phyloP scores from a whole-genome alignment of 2,113 vertebrate species.

The Ceyx margarethae region DNA sequence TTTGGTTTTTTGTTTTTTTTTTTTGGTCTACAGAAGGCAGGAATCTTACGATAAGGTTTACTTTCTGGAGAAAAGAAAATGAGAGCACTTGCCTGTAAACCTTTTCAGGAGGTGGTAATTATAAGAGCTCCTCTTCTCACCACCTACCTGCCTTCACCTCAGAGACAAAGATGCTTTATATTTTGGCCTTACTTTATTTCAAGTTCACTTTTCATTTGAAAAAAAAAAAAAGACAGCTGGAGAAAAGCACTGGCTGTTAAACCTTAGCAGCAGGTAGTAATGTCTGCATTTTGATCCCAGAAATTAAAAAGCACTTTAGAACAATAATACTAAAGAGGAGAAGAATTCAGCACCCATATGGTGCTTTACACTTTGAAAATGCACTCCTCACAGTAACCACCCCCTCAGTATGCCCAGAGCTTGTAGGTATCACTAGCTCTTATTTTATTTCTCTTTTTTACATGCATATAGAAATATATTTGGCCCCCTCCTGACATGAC shows the following conservation, averaged over 20 bases:
- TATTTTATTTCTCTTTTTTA: not conserved
- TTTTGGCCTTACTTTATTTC: conserved; percentile 37
- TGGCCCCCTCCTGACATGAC: not conserved
- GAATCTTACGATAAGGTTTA: conserved; percentile 1
- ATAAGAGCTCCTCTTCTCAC: conserved; percentile 31
- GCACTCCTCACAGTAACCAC: not conserved
- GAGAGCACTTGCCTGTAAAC: conserved; percentile 5
- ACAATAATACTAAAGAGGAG: not conserved
- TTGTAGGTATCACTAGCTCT: not conserved
- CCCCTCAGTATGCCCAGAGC: not conserved
- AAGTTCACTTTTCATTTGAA: conserved; percentile 38
- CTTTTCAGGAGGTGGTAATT: conserved; percentile 46
- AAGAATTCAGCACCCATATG: not conserved
- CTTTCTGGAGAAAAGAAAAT: conserved; percentile 26
- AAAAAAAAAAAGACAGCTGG: conserved; percentile 38
- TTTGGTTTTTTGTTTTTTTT: not conserved
- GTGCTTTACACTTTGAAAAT: conserved; percentile 11
- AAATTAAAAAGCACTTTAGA: conserved; percentile 14
- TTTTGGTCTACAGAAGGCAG: not conserved
- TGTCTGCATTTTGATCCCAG: conserved; percentile 26
- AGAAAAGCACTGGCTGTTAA: conserved; percentile 37
- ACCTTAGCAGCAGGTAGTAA: conserved; percentile 49
- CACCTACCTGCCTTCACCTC: conserved; percentile 12
- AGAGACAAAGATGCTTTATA: conserved; percentile 42
- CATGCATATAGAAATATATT: not conserved